Percentiles rank a stretch among this genome's conserved stretches.
These are phyloP conservation scores for Toxonevra muliebris DNA, from an alignment of 2,888 invertebrate genomes.

Conservation along the genomic window DNA sequence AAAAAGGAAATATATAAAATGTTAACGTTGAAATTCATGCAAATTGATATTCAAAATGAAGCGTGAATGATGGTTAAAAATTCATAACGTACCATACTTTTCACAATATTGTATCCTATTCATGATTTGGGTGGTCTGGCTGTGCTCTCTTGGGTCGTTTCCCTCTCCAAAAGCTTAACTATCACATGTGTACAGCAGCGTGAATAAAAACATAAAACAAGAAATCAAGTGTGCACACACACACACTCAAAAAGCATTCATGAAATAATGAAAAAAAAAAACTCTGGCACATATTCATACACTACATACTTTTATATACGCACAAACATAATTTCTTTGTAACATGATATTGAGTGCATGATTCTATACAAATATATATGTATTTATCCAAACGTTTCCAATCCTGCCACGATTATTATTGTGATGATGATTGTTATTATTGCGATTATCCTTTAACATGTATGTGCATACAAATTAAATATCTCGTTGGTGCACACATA, in stretches of 20 bases:
- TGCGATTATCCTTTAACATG: slow-evolving; percentile 33
- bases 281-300: not conserved
- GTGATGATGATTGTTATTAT: slow-evolving; percentile 30
- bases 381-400: not conserved
- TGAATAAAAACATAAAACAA: not conserved
- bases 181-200: not conserved
- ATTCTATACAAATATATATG: not conserved
- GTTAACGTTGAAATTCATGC: slow-evolving; percentile 14
- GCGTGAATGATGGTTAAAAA: slow-evolving; percentile 35
- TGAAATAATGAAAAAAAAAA: slow-evolving; percentile 15
- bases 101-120: slow-evolving; percentile 11
- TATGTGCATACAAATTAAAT: slow-evolving; percentile 33
- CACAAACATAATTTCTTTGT: not conserved
- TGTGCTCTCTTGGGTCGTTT: too few relatives aligned
- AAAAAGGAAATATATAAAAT: not conserved
- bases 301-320: slow-evolving; percentile 10
- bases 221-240: slow-evolving; percentile 20
- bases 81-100: slow-evolving; percentile 25
- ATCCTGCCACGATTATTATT: not conserved
- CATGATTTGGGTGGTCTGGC: not conserved
- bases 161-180: too few relatives aligned
- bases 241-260: slow-evolving; percentile 13
- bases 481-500: slow-evolving; percentile 7
- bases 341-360: not conserved
- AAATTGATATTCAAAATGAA: slow-evolving; percentile 36